phyloP scores from a whole-genome alignment of 2,113 vertebrate genomes.

The Gobiocypris rarus region DNA sequence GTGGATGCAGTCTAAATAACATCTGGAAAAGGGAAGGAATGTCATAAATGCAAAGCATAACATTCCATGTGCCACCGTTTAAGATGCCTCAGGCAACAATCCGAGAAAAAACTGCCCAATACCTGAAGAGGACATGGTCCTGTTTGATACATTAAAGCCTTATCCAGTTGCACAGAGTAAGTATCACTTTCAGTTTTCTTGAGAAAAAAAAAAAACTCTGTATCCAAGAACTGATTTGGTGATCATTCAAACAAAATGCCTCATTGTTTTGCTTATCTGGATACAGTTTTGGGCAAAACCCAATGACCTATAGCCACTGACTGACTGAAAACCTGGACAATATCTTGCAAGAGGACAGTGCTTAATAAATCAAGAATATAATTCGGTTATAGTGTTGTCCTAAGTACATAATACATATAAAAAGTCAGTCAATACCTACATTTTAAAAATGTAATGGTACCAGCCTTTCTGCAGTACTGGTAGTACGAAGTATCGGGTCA shows the following conservation, averaged over 20 bases:
- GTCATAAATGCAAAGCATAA: slow-evolving; percentile 7
- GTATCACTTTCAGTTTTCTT: slow-evolving; percentile 3
- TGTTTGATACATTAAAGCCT: slow-evolving; percentile 1
- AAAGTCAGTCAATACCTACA: too few relatives aligned
- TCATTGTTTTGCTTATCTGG: neutral
- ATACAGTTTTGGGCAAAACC: slow-evolving; percentile 10
- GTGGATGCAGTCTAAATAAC: neutral
- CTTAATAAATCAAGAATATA: neutral
- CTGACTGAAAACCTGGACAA: neutral
- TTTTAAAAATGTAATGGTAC: too few relatives aligned
- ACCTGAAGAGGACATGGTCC: neutral
- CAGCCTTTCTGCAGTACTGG: too few relatives aligned
- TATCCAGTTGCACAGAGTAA: neutral
- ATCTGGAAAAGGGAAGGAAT: slow-evolving; percentile 16
- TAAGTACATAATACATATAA: too few relatives aligned
- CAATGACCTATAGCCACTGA: neutral
- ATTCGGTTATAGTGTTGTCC: neutral
- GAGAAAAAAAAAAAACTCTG: neutral
- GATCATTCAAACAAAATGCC: neutral
- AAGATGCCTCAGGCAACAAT: neutral
- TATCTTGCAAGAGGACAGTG: neutral
- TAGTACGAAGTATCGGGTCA: too few relatives aligned
- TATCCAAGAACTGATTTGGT: neutral
- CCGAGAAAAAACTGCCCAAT: neutral
- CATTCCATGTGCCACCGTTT: slow-evolving; percentile 9